Percentiles rank a stretch among this genome's conserved stretches.
These are phyloP conservation scores for Andrena praecox DNA, from an alignment of 2,888 invertebrate species.

Conservation along the genomic window DNA sequence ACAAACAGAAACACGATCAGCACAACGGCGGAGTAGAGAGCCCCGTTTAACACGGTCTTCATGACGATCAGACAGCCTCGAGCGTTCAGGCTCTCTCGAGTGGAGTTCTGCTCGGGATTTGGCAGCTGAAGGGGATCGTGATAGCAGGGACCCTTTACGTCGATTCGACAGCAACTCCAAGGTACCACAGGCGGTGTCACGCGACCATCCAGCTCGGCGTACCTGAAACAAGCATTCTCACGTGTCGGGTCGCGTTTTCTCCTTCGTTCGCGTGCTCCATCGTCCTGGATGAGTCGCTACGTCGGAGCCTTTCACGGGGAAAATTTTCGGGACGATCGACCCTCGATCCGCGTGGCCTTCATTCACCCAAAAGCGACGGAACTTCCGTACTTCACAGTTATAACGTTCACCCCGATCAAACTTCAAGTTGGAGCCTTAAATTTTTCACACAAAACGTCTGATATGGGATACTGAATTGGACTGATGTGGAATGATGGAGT, in stretches of 20 bases:
- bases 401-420: too few species aligned
- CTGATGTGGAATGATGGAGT: too few species aligned
- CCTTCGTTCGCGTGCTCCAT: not conserved
- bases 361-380: too few species aligned
- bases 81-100: conserved; percentile 68
- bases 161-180: conserved; percentile 88
- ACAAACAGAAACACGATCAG: conserved; percentile 61
- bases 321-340: not conserved
- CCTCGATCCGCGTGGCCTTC: too few species aligned
- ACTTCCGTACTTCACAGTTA: too few species aligned
- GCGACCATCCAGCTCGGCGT: conserved; percentile 85
- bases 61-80: conserved; percentile 65
- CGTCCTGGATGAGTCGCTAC: not conserved
- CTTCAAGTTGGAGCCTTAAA: too few species aligned
- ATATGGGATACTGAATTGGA: too few species aligned
- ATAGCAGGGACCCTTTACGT: conserved; percentile 87
- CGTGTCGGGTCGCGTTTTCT: conserved; percentile 47
- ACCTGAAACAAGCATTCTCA: conserved; percentile 77
- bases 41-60: conserved; percentile 59
- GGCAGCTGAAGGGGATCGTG: conserved; percentile 88
- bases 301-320: not conserved
- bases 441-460: too few species aligned
- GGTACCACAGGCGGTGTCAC: conserved; percentile 86
- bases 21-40: conserved; percentile 59
- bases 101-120: conserved; percentile 71